Percentiles rank a stretch among this genome's conserved stretches.
phyloP scores from a whole-genome alignment of 2,797 vertebrate genomes.

The Catharus ustulatus region DNA sequence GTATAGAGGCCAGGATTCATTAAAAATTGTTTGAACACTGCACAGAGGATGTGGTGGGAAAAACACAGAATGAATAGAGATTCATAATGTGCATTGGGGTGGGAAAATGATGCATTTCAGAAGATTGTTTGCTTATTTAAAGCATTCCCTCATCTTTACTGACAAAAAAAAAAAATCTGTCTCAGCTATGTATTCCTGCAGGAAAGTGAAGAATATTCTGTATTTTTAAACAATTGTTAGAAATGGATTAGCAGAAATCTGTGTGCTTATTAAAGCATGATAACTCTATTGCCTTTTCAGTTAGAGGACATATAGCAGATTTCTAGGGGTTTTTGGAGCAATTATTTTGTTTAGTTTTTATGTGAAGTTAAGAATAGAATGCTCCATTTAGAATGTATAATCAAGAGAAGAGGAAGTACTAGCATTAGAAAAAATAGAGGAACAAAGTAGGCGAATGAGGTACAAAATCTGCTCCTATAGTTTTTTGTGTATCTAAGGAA shows the following conservation, averaged over 20 bases:
- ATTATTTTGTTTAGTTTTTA: not conserved
- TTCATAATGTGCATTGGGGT: not conserved
- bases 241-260: not conserved
- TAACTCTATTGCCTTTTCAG: not conserved
- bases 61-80: not conserved
- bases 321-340: not conserved
- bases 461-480: not conserved
- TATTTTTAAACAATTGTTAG: not conserved
- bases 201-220: not conserved
- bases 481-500: not conserved
- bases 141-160: not conserved
- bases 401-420: not conserved
- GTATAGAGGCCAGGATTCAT: not conserved
- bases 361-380: not conserved
- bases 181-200: not conserved
- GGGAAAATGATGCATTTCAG: not conserved
- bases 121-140: not conserved
- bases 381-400: not conserved
- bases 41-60: not conserved
- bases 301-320: not conserved
- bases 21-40: conserved; percentile 9
- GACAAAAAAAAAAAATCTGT: not conserved
- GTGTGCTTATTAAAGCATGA: not conserved
- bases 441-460: not conserved
- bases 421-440: not conserved